Percentiles rank a stretch among this genome's conserved stretches.
Conservation (phyloP, 2,888 invertebrate genomes). For the Neria commutata region DNA sequence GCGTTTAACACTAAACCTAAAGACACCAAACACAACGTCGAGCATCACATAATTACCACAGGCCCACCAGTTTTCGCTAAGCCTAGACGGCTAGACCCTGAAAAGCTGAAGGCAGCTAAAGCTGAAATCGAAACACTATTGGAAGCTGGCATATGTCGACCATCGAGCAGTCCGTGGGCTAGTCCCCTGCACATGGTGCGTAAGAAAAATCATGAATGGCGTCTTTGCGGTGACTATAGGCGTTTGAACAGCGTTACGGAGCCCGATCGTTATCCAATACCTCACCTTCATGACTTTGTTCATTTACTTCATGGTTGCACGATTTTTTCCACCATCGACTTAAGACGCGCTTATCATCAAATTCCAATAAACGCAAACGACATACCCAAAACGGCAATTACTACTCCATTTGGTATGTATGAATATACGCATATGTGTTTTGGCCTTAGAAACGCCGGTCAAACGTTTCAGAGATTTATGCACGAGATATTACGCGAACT, state of each 20-base stretch:
- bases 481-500: neutral
- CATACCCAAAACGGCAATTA: neutral
- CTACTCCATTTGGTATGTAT: neutral
- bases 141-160: neutral
- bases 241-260: slow-evolving; percentile 32
- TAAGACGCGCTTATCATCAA: slow-evolving; percentile 1
- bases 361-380: neutral
- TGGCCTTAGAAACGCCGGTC: neutral
- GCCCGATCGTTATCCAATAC: slow-evolving; percentile 49
- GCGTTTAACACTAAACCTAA: neutral
- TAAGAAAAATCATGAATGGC: slow-evolving; percentile 35
- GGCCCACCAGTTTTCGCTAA: slow-evolving; percentile 17
- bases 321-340: neutral
- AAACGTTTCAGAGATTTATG: neutral
- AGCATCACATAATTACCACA: slow-evolving; percentile 26
- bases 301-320: neutral
- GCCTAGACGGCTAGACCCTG: too few species aligned
- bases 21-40: slow-evolving; percentile 2
- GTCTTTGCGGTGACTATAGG: slow-evolving; percentile 45
- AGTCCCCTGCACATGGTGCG: slow-evolving; percentile 1
- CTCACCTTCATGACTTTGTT: slow-evolving; percentile 12
- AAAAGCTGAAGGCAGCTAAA: neutral
- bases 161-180: neutral
- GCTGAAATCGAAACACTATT: neutral
- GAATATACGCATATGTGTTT: slow-evolving; percentile 1